Evolutionary conservation across 2,797 vertebrate genomes (phyloP).

Genomic region (Ctenopoma multispine): DNA sequence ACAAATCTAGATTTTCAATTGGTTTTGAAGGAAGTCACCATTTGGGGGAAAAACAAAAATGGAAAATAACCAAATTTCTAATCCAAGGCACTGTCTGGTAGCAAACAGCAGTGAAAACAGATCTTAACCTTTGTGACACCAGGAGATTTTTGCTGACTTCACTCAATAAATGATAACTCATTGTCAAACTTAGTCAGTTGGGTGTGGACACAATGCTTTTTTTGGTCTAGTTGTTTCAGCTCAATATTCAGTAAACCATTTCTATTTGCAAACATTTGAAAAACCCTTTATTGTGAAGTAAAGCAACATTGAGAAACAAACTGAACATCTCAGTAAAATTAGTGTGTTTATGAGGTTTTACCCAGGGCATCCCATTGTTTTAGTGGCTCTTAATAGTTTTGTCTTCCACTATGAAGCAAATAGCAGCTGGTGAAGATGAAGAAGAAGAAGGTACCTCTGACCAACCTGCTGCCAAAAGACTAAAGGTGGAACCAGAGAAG

Average conservation of each 20-base stretch:
- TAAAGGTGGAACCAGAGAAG: constrained; percentile 93
- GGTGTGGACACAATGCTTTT: too few species aligned
- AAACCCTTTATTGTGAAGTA: neutral
- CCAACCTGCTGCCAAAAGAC: constrained; percentile 84
- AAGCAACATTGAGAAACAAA: neutral
- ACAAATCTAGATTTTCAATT: too few species aligned
- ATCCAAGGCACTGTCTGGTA: neutral
- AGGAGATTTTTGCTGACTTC: too few species aligned
- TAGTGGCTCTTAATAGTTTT: neutral
- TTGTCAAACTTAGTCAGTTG: too few species aligned
- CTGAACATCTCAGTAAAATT: neutral
- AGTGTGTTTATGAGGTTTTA: neutral
- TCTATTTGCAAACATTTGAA: too few species aligned
- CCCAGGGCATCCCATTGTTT: neutral
- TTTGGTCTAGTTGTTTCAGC: too few species aligned
- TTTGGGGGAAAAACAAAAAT: too few species aligned
- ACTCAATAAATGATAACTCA: too few species aligned
- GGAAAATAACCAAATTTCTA: too few species aligned
- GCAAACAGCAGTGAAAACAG: neutral
- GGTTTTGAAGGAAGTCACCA: too few species aligned
- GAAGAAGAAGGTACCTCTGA: constrained; percentile 84
- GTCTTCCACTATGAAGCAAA: constrained; percentile 61
- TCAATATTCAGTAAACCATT: too few species aligned
- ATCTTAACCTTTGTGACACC: too few species aligned
- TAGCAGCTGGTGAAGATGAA: constrained; percentile 80